These are phyloP conservation scores for Antechinus flavipes DNA, from an alignment of 2,113 vertebrate genomes.

Conservation along the genomic window DNA sequence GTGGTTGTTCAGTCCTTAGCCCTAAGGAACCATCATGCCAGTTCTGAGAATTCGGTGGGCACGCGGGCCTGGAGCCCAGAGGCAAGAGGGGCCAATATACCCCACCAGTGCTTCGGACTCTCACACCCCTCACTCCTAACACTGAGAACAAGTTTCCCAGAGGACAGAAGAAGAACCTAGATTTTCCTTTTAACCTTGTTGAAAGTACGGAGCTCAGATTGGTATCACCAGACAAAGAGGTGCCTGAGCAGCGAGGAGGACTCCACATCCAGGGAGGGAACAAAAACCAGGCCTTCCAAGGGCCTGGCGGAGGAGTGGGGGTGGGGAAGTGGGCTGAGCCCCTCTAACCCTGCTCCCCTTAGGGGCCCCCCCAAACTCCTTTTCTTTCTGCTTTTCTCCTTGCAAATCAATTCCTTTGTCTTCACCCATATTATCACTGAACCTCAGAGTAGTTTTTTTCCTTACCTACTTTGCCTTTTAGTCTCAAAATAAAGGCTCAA, in stretches of 20 bases:
- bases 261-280: constrained; percentile 29
- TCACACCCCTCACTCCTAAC: constrained; percentile 24
- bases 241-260: neutral
- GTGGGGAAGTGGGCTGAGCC: no score
- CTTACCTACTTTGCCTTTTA: neutral
- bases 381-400: neutral
- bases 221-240: constrained; percentile 63
- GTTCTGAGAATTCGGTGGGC: neutral
- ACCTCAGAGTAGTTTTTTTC: neutral
- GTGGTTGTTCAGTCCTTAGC: neutral
- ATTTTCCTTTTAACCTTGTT: constrained; percentile 43
- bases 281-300: neutral
- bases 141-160: constrained; percentile 1
- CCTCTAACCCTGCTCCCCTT: neutral
- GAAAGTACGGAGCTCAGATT: constrained; percentile 58
- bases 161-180: constrained; percentile 52
- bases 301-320: neutral
- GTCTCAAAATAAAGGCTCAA: constrained; percentile 34
- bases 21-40: neutral
- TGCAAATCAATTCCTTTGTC: neutral
- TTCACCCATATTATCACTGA: neutral
- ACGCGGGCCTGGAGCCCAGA: neutral
- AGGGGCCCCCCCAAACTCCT: neutral
- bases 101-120: constrained; percentile 46
- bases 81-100: constrained; percentile 37